Evolutionary conservation across 2,888 invertebrate genomes (phyloP).

Genomic region (Neuroscelio doddi): DNA sequence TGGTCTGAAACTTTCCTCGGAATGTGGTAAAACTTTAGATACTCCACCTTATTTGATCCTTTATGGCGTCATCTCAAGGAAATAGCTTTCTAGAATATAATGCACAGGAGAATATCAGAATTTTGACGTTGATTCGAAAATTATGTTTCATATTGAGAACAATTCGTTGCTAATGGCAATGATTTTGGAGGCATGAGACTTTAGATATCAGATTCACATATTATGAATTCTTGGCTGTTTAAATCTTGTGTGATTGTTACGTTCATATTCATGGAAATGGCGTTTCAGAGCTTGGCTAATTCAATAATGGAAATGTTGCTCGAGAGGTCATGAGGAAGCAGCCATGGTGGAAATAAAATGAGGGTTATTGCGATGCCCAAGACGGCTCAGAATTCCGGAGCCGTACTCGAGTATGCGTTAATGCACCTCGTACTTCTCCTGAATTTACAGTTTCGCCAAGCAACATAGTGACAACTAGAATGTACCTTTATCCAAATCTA

Average conservation of each 20-base stretch:
- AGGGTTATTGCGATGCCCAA: conserved; percentile 32
- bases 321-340: not conserved
- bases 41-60: conserved; percentile 28
- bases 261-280: conserved; percentile 5
- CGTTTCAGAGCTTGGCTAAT: conserved; percentile 12
- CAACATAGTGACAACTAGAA: conserved; percentile 58
- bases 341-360: conserved; percentile 20
- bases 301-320: conserved; percentile 21
- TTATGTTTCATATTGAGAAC: conserved; percentile 16
- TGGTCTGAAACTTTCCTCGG: conserved; percentile 4
- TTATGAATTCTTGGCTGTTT: conserved; percentile 5
- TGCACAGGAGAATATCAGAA: conserved; percentile 17
- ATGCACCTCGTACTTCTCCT: conserved; percentile 64
- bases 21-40: conserved; percentile 20
- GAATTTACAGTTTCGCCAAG: conserved; percentile 52
- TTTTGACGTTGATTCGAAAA: conserved; percentile 31
- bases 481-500: conserved; percentile 65
- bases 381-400: conserved; percentile 42
- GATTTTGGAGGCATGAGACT: not conserved
- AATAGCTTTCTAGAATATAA: conserved; percentile 22
- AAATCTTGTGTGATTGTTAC: conserved; percentile 8
- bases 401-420: conserved; percentile 61
- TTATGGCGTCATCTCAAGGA: conserved; percentile 24
- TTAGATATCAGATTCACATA: not conserved
- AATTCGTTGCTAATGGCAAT: not conserved